Base-by-base conservation (phyloP, 2,888 invertebrate genomes). In the Phymatocera aterrima region DNA sequence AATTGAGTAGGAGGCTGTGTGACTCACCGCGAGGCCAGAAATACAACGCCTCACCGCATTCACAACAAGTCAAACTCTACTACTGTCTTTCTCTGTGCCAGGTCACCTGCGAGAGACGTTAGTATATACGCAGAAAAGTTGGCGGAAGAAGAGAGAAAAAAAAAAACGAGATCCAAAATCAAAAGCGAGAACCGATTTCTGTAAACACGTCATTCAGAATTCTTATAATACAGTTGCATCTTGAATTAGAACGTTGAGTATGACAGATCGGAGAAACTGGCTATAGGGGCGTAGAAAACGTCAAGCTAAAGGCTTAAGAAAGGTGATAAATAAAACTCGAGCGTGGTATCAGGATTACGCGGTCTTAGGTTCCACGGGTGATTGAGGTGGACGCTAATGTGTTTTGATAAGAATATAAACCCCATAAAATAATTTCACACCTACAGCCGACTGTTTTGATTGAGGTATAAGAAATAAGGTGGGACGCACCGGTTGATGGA, bases 21-120 rank as follows among this genome's bases (percentile, higher is more conserved):
- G 88, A 88, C 83, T 88, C 88, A 88, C 83, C 61, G n/a, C 83
- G 78, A 79, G 79, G 79, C 85, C 88, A 87, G 85, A 88, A 88
- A 88, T 88, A 88, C 82, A 81, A n/a, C 70, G 82, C 81, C 80
- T 82, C 81, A 81, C 80, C 81, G 84, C 85, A 84, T 85, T 83
- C 86, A 87, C 86, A 86, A 85, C 85, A 85, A 87, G 60, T 60
- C 51, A 57, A 60, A 72, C 28, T 15, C 40, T 75, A 40, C 57
- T 40, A 75, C 57, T 60, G 75, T 57, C 75, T 60, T 43, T 43
- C n/a, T 3, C 51, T 28, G 18, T 68, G 54, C 57, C 57, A 57
- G 57, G 37, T 40, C 24, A 28, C 74, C 10, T 1, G 28, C 34
- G 57, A 43, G 21, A n/a, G n/a, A 40, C 40, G 40, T 12, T 6